These are phyloP conservation scores for Macroglossus sobrinus DNA, from an alignment of 2,113 vertebrate genomes.

Conservation along the genomic window DNA sequence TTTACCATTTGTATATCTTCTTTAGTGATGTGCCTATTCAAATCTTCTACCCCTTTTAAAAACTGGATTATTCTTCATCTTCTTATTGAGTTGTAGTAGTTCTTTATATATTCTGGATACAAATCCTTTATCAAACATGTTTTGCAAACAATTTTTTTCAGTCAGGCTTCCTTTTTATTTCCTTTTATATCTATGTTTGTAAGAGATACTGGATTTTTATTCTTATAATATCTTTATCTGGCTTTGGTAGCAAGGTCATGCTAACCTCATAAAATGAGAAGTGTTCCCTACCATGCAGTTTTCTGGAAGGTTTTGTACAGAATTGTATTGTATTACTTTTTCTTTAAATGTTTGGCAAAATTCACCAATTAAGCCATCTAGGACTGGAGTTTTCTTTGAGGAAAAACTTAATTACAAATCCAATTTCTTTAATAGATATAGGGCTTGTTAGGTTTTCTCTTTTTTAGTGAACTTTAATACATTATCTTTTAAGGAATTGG, in stretches of 20 bases:
- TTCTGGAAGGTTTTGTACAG: not conserved
- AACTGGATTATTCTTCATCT: not conserved
- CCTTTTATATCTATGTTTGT: not conserved
- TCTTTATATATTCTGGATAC: not conserved
- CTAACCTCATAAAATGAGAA: constrained; percentile 3
- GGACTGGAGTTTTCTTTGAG: not conserved
- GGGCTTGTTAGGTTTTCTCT: not conserved
- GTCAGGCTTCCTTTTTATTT: not conserved
- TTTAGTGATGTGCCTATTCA: not conserved
- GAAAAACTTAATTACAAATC: not conserved
- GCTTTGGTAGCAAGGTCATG: not conserved
- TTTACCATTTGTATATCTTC: not conserved
- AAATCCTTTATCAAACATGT: not conserved
- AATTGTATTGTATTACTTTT: not conserved
- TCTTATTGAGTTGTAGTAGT: not conserved
- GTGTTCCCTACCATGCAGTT: not conserved
- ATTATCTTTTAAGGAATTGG: not conserved
- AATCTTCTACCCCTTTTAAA: not conserved
- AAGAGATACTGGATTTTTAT: not conserved
- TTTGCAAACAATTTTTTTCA: not conserved
- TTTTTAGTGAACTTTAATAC: not conserved
- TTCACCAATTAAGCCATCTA: not conserved
- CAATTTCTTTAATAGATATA: not conserved
- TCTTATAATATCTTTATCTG: not conserved
- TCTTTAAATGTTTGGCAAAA: not conserved